Base-by-base conservation (phyloP, 2,113 vertebrate species). In the Xiphophorus hellerii region DNA sequence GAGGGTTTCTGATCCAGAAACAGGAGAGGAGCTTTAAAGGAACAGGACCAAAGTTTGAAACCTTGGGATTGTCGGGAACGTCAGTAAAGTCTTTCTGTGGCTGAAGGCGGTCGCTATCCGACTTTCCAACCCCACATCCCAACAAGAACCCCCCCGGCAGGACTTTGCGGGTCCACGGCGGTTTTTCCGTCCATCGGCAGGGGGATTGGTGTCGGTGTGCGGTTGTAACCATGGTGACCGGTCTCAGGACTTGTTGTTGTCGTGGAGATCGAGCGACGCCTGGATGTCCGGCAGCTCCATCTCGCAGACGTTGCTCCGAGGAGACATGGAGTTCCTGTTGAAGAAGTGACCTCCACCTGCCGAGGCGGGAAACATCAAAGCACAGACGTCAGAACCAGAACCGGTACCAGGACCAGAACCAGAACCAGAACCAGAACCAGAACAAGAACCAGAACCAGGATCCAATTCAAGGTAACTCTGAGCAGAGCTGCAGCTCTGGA, bases 181-280 rank as follows among this genome's bases (percentile, higher is more conserved):
- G 65, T n/a, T 17, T 28, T 10, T 66, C 5, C 22, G 13, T 54
- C 44, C 20, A 2, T 33, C 67, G 14, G 29, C 44, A 54, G 44
- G 28, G 14, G 30, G 51, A 22, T 14, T 3, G 15, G 5, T 70
- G 29, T 14, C 35, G 51, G 20, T 25, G 33, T 5, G 71, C n/a
- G 69, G 51, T 15, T 1, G 64, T 69, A 69, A 80, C 62, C 73
- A n/a, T 54, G 79, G 37, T 20, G 35, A 79, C 17, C 14, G 35
- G 48, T 76, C 93, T 99, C 97, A 98, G 89, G 97, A 98, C 94
- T 99, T 99, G 93, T 98, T 98, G 83, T 98, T 96, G 0, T 98
- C 97, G 3, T 96, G 97, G 83, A 96, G 95, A 90, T 98, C 96
- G 71, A 97, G 90, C 20, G 96, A 95, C 27, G 96, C 96, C 90